These are phyloP conservation scores for Corydoras maculifer DNA, from an alignment of 2,113 vertebrate species.

Conservation along the genomic window DNA sequence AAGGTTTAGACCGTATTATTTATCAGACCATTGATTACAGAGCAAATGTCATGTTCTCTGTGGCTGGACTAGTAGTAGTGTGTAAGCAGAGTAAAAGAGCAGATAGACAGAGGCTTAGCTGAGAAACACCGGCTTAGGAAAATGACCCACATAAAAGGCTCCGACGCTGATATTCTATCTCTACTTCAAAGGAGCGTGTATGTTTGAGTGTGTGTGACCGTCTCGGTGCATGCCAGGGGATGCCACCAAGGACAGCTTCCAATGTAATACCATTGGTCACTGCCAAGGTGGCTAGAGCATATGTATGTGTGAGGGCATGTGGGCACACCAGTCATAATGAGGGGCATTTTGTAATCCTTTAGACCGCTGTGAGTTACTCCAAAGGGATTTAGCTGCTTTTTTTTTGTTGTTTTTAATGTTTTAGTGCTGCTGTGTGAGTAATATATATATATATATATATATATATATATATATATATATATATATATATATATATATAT, in stretches of 20 bases:
- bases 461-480: no score
- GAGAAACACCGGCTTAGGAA: slow-evolving; percentile 62
- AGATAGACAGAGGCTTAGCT: slow-evolving; percentile 54
- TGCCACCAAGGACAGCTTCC: slow-evolving; percentile 65
- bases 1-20: no score
- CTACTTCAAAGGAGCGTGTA: slow-evolving; percentile 64
- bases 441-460: no score
- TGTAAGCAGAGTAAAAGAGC: slow-evolving; percentile 45
- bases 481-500: no score
- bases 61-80: no score
- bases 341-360: slow-evolving; percentile 9
- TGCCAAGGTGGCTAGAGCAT: slow-evolving; percentile 21
- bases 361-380: slow-evolving; percentile 9
- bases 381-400: background rate
- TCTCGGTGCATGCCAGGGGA: slow-evolving; percentile 45
- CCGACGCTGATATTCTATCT: slow-evolving; percentile 64
- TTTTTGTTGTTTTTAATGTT: no score
- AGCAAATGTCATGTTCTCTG: no score
- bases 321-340: slow-evolving; percentile 13
- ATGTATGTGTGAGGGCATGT: slow-evolving; percentile 19
- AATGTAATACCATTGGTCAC: slow-evolving; percentile 37
- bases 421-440: no score
- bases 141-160: slow-evolving; percentile 65
- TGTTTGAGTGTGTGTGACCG: slow-evolving; percentile 35
- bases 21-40: no score